Conservation (phyloP, 2,888 invertebrate genomes). For the Scrobipalpa costella region DNA sequence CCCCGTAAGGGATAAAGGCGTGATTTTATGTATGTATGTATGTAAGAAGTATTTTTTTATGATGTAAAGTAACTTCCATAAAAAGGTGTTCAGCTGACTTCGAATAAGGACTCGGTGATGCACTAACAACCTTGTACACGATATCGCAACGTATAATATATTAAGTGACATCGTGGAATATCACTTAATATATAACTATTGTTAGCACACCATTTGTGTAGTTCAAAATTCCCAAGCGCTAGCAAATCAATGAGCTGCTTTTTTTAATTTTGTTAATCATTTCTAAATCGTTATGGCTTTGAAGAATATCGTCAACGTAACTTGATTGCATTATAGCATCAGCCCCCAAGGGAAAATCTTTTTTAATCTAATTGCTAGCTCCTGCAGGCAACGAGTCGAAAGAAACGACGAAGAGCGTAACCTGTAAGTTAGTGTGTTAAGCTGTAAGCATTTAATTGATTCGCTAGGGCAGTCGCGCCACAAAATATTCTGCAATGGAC, state of each 20-base stretch:
- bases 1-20: no score
- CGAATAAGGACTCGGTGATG: no score
- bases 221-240: neutral
- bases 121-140: no score
- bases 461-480: neutral
- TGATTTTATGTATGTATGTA: no score
- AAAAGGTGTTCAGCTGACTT: no score
- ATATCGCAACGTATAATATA: no score
- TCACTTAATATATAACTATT: neutral
- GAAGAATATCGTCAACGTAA: conserved; percentile 16
- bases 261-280: neutral
- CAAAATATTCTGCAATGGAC: neutral
- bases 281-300: neutral
- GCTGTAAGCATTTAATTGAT: neutral
- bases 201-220: conserved; percentile 19
- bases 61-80: no score
- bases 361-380: neutral
- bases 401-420: neutral
- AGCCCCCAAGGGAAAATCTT: neutral
- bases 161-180: no score
- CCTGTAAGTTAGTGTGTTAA: neutral
- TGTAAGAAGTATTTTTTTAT: no score
- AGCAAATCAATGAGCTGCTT: neutral
- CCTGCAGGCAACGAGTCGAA: neutral
- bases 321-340: neutral